Evolutionary conservation across 1,140 invertebrate genomes (phyloP), one percentile per base, ranked within the genome.

Genomic region (Phortica variegata): DNA sequence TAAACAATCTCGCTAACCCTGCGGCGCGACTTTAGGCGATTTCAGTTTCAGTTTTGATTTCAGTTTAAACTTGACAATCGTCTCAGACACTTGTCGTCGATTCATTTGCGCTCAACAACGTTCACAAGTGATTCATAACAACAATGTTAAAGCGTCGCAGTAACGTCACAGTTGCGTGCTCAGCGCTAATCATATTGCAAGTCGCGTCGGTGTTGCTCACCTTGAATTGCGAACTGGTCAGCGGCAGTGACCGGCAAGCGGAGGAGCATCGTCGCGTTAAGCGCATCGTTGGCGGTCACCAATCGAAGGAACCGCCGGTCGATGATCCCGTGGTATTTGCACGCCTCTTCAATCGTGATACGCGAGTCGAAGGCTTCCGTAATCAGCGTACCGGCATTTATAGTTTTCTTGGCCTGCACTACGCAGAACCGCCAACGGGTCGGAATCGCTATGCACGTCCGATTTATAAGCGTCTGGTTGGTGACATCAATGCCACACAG

Each of bases 351-450:
- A 77, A 79, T 52, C 75, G 77, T 49, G 73, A 82, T 58, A 80
- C 83, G 2, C 74, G 79, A 41, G 69, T 83, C 29, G 75, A 77
- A 45, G 81, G 82, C 19, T 69, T 65, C 44, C 68, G 77, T 12
- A 80, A 83, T 60, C 46, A 60, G 13, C 55, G 65, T 0, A 77
- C 61, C 38, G 75, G 77, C 26, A 80, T 82, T 60, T 85, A 84
- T 51, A 75, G 76, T 6, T 89, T 87, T 51, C 77, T 83, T 44
- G 89, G 87, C 9, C 81, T 91, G 18, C 80, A 85, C 43, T 91
- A 84, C 75, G 88, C 85, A 0, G 73, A 84, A 53, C 79, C 87
- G 2, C 87, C 88, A 3, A 62, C 81, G 16, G 82, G 82, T 10
- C 47, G 76, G 13, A 61, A 83, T 41, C 69, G 88, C 54, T 90